Evolutionary conservation across 1,140 invertebrate species (phyloP).

Genomic region (Drosophila ironensis): DNA sequence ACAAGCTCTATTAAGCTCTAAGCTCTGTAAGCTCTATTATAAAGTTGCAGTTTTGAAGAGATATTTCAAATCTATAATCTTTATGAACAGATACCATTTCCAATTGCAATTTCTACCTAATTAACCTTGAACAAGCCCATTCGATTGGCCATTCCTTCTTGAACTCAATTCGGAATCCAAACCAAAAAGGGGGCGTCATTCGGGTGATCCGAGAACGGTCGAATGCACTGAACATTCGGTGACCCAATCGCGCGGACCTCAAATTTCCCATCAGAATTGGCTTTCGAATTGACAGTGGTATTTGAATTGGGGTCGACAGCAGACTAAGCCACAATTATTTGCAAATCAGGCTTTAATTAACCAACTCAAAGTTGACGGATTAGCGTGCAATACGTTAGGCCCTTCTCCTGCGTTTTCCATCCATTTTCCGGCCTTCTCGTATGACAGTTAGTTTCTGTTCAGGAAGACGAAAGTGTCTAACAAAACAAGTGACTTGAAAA

Average conservation of each 20-base stretch:
- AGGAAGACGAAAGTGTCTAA: conserved; percentile 56
- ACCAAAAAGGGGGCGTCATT: conserved; percentile 61
- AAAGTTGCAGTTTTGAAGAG: no score
- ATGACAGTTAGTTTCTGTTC: conserved; percentile 43
- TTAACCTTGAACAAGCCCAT: conserved; percentile 25
- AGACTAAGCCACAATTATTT: conserved; percentile 62
- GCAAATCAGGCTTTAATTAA: conserved; percentile 73
- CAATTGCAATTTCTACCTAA: neutral
- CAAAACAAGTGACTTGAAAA: conserved; percentile 43
- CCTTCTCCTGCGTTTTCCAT: neutral
- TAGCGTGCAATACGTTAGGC: conserved; percentile 49
- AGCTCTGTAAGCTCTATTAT: no score
- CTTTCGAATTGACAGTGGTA: neutral
- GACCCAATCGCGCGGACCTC: conserved; percentile 36
- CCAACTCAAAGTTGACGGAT: conserved; percentile 61
- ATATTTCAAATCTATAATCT: no score
- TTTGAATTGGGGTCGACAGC: conserved; percentile 44
- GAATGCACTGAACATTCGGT: conserved; percentile 19
- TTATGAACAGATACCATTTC: no score
- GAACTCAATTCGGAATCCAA: conserved; percentile 20
- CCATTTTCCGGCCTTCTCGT: neutral
- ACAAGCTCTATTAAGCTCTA: no score
- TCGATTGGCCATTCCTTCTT: conserved; percentile 23
- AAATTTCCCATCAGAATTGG: conserved; percentile 10
- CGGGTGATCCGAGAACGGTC: conserved; percentile 29